Evolutionary conservation across 1,140 invertebrate genomes (phyloP), one percentile per base, ranked within the genome.

Genomic region (Mamestra configurata): DNA sequence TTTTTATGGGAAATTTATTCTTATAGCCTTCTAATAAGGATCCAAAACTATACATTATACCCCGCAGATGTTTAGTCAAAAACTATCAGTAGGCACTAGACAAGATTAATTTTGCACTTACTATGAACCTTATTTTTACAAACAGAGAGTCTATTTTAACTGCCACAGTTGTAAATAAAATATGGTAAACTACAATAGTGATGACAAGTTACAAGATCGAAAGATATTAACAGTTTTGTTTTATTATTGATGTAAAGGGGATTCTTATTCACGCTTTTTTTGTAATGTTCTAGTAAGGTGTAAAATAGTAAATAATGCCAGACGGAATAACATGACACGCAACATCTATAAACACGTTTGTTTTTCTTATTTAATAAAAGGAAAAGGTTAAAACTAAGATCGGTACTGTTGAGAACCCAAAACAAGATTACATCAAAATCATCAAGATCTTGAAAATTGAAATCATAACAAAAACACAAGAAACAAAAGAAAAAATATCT

Each of bases 221-320:
- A 22, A 70, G 40, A 46, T 70, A 70, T 7, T 24, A 13, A 49
- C 66, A 70, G 66, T 70, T 70, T 70, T 70, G 66, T 70, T 70
- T 70, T 49, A n/a, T 46, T 70, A 66, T 40, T 35, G 66, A 46
- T 70, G n/a, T 35, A 70, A 49, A n/a, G 49, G 66, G 35, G 43
- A 46, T 70, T 27, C 15, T 49, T n/a, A 10, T 70, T 70, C 66
- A 70, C 66, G 66, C 40, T 64, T 40, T 55, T 68, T 66, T 66
- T 49, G 15, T n/a, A n/a, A 2, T 15, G 43, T 49, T 24, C 22
- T n/a, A 11, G 40, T 49, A 68, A 68, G 40, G 31, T 64, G 59
- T 64, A 11, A 43, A n/a, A 11, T 31, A n/a, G 59, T 66, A 40
- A 18, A 66, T 66, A 1, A 40, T 22, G 8, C 35, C 22, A 43